Evolutionary conservation across 1,140 invertebrate species (phyloP), one percentile per base, ranked within the genome.

Genomic region (Drosophila miranda): DNA sequence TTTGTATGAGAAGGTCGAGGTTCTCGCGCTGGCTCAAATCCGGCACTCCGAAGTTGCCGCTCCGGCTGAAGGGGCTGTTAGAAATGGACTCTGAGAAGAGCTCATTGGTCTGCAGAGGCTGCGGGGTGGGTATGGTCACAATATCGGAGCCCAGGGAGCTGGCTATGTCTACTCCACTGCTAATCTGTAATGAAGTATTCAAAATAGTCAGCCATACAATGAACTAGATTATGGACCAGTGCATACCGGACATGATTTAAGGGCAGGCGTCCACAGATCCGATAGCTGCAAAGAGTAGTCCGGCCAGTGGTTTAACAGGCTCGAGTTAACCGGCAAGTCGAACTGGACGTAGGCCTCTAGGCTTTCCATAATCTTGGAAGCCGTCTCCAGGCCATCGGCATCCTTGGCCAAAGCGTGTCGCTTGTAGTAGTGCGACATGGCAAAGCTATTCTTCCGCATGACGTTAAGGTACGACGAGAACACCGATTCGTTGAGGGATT

Each of bases 291-390:
- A 90, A 2, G 97, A 95, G n/a, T 94, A 94, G 67, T 94, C 94
- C 0, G 95, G 95, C 98, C 98, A 99, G 42, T 93, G 94, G 91
- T 99, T 99, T 0, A 99, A 91, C 6, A 98, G 89, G 84, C 95
- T 97, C 0, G 96, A 96, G 92, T 98, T 98, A 64, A 94, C 95
- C 2, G 96, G 95, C 56, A 99, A 91, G 60, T 95, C 93, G 89
- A 99, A 98, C 26, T 93, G 91, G n/a, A 94, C 92, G 86, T 95
- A 94, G 26, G 93, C 92, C 81, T 96, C 95, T n/a, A 98, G 89
- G 41, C 95, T 96, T 84, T 96, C 94, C 42, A 98, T 92, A 6
- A 96, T 91, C 75, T 93, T 93, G 75, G 95, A 94, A 6, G 95
- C 94, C 1, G 97, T 94, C 84, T 97, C 96, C 38, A 97, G 91